Evolutionary conservation across 2,797 vertebrate genomes (phyloP), one percentile per base, ranked within the genome.

Genomic region (Semaprochilodus insignis): DNA sequence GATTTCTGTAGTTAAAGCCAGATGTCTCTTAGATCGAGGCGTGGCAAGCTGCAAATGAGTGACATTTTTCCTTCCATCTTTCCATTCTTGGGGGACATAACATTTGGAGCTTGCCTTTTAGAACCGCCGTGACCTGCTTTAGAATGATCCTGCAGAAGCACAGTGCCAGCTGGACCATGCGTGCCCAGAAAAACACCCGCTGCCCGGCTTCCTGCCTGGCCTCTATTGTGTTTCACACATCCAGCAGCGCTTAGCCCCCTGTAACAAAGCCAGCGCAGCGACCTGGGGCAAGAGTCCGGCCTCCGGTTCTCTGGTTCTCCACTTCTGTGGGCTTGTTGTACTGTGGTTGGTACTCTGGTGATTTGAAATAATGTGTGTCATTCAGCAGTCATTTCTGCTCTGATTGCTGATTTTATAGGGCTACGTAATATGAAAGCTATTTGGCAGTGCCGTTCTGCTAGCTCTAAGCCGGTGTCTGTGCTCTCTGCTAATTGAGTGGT

Each of bases 111-210:
- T 48, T 60, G 51, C 62, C 57, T 74, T 69, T 79, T 27, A 19
- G 67, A 57, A 79, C 84, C 81, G 70, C 34, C 60, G 72, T 83
- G 86, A 82, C 78, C 83, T 77, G 71, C 80, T 85, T 87, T 79
- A 54, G 73, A 79, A 85, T 81, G 83, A 86, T 75, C 74, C 65
- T 75, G 59, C 66, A 40, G 52, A 65, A 57, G 69, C 69, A 40
- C 44, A 60, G 6, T 69, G 79, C 75, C 83, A 78, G 79, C 69
- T 81, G 75, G 62, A 69, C 40, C 52, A 74, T 55, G 55, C 27
- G 16, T 31, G 70, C 70, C 48, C 70, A 51, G 27, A 34, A 66
- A 66, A 66, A 66, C 27, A 14, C 23, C 60, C 60, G 21, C 66
- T 69, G 21, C 36, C 40, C 66, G n/a, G 19, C 34, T 69, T 16